Conservation (phyloP, 2,888 invertebrate species). For the Adelognathus sp. region DNA sequence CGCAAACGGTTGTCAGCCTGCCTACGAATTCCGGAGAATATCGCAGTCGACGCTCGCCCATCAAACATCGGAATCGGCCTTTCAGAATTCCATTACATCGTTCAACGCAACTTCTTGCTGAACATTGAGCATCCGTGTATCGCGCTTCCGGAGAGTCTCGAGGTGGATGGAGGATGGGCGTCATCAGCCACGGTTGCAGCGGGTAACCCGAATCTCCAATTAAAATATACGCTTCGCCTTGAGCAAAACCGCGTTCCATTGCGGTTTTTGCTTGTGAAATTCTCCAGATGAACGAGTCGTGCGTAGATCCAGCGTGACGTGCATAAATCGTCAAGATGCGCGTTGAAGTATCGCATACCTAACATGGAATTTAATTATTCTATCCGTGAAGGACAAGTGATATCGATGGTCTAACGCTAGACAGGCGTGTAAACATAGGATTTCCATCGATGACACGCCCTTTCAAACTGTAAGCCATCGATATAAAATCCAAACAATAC, state of each 20-base stretch:
- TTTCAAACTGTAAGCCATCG: no score
- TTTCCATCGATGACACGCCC: no score
- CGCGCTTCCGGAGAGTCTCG: neutral
- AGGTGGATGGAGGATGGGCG: neutral
- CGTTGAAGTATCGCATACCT: no score
- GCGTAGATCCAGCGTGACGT: neutral
- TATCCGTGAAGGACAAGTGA: no score
- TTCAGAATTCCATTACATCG: neutral
- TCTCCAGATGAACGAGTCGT: neutral
- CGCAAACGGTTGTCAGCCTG: neutral
- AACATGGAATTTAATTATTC: no score
- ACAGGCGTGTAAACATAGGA: no score
- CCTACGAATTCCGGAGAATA: neutral
- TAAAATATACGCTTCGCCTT: neutral
- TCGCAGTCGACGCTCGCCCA: neutral
- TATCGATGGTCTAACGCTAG: no score
- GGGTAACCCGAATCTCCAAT: neutral
- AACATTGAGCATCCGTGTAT: neutral
- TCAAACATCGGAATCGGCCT: neutral
- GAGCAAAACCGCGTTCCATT: neutral
- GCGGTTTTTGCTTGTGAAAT: neutral
- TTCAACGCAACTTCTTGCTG: neutral
- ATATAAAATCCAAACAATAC: no score
- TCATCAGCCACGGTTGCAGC: neutral
- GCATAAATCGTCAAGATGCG: neutral